phyloP scores from a whole-genome alignment of 2,113 vertebrate genomes.

The Etheostoma spectabile region DNA sequence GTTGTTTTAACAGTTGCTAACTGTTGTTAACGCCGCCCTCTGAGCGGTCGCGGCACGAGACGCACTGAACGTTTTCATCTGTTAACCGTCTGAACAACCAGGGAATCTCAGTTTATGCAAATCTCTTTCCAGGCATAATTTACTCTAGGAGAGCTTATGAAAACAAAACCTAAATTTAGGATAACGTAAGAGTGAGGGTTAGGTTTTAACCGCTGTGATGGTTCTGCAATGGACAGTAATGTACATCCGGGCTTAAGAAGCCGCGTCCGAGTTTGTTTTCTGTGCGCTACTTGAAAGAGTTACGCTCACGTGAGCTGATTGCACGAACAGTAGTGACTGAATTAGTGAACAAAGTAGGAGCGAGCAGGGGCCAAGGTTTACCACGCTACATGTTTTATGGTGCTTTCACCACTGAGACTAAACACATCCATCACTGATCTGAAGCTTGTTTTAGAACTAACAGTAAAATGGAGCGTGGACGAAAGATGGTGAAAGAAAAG shows the following conservation, averaged over 20 bases:
- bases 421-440: constrained; percentile 66
- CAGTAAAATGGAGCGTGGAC: constrained; percentile 14
- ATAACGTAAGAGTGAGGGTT: constrained; percentile 32
- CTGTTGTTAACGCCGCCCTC: constrained; percentile 25
- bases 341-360: constrained; percentile 51
- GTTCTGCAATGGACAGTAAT: constrained; percentile 37
- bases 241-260: constrained; percentile 18
- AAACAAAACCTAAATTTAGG: constrained; percentile 60
- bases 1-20: constrained; percentile 74
- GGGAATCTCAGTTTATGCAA: constrained; percentile 48
- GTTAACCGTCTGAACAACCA: constrained; percentile 34
- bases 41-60: constrained; percentile 31
- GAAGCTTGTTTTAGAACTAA: constrained; percentile 45
- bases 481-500: constrained; percentile 37
- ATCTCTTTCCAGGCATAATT: constrained; percentile 60
- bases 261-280: constrained; percentile 28
- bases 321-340: constrained; percentile 64
- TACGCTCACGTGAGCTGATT: constrained; percentile 51
- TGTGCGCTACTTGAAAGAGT: constrained; percentile 64
- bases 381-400: constrained; percentile 55
- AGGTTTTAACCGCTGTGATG: constrained; percentile 50
- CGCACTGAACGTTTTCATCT: constrained; percentile 20
- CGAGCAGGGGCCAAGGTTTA: constrained; percentile 34
- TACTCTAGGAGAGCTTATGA: constrained; percentile 60
- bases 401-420: constrained; percentile 66